These are phyloP conservation scores for Istiophorus platypterus DNA, from an alignment of 2,113 vertebrate genomes.

Conservation along the genomic window DNA sequence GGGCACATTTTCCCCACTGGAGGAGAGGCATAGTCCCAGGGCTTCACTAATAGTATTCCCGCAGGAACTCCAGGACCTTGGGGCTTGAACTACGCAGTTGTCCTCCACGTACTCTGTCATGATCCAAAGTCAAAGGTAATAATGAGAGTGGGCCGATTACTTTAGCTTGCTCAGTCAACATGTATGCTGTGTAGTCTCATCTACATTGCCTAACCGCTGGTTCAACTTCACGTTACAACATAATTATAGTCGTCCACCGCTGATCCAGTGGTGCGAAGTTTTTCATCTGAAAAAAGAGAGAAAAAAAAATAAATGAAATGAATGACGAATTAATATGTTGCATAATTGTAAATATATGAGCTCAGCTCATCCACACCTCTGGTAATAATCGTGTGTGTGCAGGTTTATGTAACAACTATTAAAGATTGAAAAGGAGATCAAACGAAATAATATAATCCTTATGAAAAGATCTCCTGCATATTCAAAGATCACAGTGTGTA, in stretches of 20 bases:
- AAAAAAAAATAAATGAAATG: background rate
- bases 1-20: slow-evolving; percentile 8
- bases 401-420: slow-evolving; percentile 15
- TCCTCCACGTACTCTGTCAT: slow-evolving; percentile 54
- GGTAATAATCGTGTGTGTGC: slow-evolving; percentile 15
- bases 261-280: background rate
- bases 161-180: slow-evolving; percentile 37
- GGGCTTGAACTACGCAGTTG: slow-evolving; percentile 36
- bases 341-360: slow-evolving; percentile 7
- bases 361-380: background rate
- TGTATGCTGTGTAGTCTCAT: slow-evolving; percentile 23
- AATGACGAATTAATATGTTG: slow-evolving; percentile 23
- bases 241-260: slow-evolving; percentile 30
- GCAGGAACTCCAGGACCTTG: slow-evolving; percentile 37
- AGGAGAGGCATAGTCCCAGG: slow-evolving; percentile 28
- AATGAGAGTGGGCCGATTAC: slow-evolving; percentile 44
- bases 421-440: slow-evolving; percentile 20
- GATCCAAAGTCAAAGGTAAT: slow-evolving; percentile 70
- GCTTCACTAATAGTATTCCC: slow-evolving; percentile 40
- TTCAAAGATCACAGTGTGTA: slow-evolving; percentile 32
- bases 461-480: slow-evolving; percentile 9
- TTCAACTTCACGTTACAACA: slow-evolving; percentile 48
- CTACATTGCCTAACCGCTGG: slow-evolving; percentile 17
- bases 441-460: background rate
- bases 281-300: slow-evolving; percentile 22